Conservation (phyloP, 2,888 invertebrate species). For the Plagiodera versicolora region DNA sequence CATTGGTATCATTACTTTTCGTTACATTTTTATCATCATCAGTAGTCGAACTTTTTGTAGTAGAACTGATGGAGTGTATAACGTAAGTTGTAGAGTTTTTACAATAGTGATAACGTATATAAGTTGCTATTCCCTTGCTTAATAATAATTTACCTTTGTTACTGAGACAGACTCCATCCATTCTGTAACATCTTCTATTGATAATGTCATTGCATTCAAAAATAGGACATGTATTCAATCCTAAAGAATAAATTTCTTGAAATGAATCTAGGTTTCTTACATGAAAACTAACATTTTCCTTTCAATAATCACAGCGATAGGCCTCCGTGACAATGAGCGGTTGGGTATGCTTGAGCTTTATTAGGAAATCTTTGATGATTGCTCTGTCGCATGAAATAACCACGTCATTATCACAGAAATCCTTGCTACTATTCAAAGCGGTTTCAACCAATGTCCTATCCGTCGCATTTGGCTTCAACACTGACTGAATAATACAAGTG, state of each 20-base stretch:
- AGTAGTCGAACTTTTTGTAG: constrained; percentile 5
- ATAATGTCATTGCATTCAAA: background rate
- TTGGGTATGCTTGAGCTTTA: constrained; percentile 4
- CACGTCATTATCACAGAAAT: constrained; percentile 6
- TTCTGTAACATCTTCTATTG: constrained; percentile 3
- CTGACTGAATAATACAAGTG: background rate
- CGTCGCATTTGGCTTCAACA: constrained; percentile 7
- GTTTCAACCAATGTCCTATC: background rate
- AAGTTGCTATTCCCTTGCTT: too few species aligned
- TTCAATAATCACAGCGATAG: constrained; percentile 3
- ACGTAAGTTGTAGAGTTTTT: background rate
- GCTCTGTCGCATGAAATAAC: too few species aligned
- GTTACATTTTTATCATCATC: background rate
- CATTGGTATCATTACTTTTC: constrained; percentile 3
- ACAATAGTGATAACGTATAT: constrained; percentile 4
- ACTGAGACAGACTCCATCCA: constrained; percentile 5
- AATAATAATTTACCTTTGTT: too few species aligned
- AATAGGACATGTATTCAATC: background rate
- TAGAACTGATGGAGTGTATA: background rate
- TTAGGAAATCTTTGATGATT: constrained; percentile 3
- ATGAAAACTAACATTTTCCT: background rate
- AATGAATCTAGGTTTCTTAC: constrained; percentile 5
- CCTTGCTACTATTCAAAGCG: constrained; percentile 6
- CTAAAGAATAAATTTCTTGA: constrained; percentile 2
- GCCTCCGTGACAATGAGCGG: background rate